Evolutionary conservation across 2,888 invertebrate genomes (phyloP), one percentile per base, ranked within the genome.

Genomic region (Cylloceria caligata): DNA sequence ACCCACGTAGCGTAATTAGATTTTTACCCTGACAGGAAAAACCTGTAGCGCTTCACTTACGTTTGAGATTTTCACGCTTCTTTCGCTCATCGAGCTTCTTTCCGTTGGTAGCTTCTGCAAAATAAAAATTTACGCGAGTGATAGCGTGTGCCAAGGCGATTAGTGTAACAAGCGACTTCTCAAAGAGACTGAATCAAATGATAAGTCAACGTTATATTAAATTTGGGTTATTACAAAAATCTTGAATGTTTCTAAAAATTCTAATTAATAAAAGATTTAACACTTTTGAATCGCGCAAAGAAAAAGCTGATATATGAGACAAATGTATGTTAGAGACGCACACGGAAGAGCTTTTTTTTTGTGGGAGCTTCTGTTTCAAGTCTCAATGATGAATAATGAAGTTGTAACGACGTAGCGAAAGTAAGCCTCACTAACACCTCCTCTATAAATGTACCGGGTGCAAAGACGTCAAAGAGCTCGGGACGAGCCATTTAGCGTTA

Each of bases 401-500:
- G 24, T 73, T 64, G 64, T 64, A 72, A 27, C 64, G 45, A 11
- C 39, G 9, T 11, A 34, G 67, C 71, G 72, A 75, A 73, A 80
- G 57, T 27, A 27, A 80, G 39, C 57, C 24, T 49, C 34, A 9
- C 30, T 69, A n/a, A 24, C 11, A 21, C 30, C 24, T 71, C 11
- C 13, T 24, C 16, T 9, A 13, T 49, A 16, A 67, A 30, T 39
- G 21, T 11, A 39, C 4, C 67, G 16, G 19, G 21, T 36, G 34
- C 55, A 36, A 36, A 27, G 52, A 55, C 81, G 72, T 73, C 76
- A 68, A 77, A 81, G 68, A 77, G 45, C 69, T 77, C 62, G 73
- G 64, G 68, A 77, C 73, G 77, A 69, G 64, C 47, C 77, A 77
- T 62, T 81, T 77, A 81, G 81, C 73, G 81, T 81, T 77, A 76